Evolutionary conservation across 92 coral and sea anemone species (phyloP).

Genomic region (Hydrozoanthus gracilis): DNA sequence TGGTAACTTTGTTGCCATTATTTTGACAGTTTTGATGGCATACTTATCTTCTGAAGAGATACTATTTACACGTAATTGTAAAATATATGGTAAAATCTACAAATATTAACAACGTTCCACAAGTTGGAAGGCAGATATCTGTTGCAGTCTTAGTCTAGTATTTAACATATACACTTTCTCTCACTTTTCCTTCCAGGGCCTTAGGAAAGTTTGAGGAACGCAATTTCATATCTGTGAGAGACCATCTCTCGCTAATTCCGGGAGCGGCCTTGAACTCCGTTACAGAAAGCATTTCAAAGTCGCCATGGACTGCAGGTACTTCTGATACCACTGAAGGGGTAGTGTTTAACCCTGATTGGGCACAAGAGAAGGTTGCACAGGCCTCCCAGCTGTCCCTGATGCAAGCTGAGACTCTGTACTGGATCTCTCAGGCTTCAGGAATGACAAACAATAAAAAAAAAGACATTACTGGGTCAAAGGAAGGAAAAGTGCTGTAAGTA

Average conservation of each 20-base stretch:
- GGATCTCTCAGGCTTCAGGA: slow-evolving; percentile 62
- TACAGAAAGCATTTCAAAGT: slow-evolving; percentile 82
- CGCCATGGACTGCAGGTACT: slow-evolving; percentile 79
- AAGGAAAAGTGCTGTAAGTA: slow-evolving; percentile 78
- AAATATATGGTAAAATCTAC: no score
- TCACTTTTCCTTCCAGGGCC: slow-evolving; percentile 62
- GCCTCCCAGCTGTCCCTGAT: slow-evolving; percentile 86
- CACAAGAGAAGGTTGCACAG: slow-evolving; percentile 71
- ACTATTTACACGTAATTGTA: no score
- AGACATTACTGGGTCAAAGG: slow-evolving; percentile 63
- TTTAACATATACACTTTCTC: no score
- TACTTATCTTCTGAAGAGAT: no score
- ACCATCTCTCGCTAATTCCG: slow-evolving; percentile 88
- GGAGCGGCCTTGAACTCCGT: slow-evolving; percentile 89
- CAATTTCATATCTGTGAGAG: slow-evolving; percentile 80
- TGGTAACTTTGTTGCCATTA: no score
- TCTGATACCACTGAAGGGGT: slow-evolving; percentile 67
- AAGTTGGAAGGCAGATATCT: no score
- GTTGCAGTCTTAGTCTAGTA: no score
- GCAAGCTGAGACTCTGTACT: slow-evolving; percentile 90
- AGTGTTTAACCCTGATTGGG: slow-evolving; percentile 88
- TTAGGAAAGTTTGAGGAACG: slow-evolving; percentile 91
- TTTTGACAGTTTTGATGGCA: no score
- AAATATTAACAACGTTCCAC: no score
- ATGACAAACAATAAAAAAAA: slow-evolving; percentile 57